These are phyloP conservation scores for Eulacestoma nigropectus DNA, from an alignment of 2,113 vertebrate species.

Conservation along the genomic window DNA sequence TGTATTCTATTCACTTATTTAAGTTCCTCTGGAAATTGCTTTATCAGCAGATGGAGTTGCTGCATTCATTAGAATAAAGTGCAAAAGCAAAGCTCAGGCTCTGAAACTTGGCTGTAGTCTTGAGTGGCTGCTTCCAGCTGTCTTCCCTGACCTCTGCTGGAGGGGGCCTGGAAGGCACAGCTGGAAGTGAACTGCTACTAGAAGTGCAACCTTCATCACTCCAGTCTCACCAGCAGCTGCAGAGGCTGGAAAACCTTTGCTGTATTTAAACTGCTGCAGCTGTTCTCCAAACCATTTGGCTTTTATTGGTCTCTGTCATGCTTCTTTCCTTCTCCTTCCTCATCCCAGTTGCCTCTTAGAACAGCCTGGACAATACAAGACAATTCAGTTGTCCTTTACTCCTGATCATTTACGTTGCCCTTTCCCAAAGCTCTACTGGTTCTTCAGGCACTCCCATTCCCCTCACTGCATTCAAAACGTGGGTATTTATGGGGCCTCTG, in stretches of 20 bases:
- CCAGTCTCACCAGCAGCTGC: background rate
- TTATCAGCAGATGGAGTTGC: background rate
- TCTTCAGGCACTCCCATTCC: background rate
- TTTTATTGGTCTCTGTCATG: background rate
- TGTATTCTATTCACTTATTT: background rate
- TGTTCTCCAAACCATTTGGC: background rate
- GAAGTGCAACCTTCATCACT: background rate
- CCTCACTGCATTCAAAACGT: background rate
- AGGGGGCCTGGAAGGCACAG: background rate
- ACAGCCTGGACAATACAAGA: background rate
- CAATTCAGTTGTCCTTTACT: background rate
- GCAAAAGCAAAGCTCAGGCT: background rate
- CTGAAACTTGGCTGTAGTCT: background rate
- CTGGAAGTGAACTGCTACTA: background rate
- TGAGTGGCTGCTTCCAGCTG: background rate
- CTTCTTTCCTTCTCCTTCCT: background rate
- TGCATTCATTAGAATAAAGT: background rate
- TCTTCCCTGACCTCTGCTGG: constrained; percentile 31
- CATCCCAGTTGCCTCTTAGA: background rate
- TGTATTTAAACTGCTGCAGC: background rate
- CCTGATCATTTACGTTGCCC: background rate
- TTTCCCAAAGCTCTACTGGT: background rate
- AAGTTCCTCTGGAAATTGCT: background rate
- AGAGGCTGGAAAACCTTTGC: background rate
- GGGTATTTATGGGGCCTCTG: background rate